Percentiles rank a stretch among this genome's conserved stretches.
Evolutionary conservation across 2,797 vertebrate species (phyloP).

Genomic region (Chiloscyllium punctatum): DNA sequence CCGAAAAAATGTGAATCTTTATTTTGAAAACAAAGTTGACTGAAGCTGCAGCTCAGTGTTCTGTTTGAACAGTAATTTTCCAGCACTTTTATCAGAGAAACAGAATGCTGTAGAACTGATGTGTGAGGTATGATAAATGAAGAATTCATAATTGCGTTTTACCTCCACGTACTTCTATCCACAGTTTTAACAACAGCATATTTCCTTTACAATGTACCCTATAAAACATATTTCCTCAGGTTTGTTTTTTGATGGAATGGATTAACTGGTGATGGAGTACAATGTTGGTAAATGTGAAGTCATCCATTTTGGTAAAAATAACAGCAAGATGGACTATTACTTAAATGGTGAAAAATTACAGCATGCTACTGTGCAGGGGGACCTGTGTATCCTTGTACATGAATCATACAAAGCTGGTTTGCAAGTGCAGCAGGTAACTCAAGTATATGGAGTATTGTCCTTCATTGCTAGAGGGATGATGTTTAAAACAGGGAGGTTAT

Average conservation of each 20-base stretch:
- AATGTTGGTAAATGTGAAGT: no score
- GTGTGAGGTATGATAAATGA: background rate
- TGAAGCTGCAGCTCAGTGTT: background rate
- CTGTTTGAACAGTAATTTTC: background rate
- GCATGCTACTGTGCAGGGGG: no score
- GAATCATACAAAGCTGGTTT: no score
- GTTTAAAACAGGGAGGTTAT: no score
- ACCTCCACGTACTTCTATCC: background rate
- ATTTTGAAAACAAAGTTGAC: background rate
- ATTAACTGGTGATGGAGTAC: background rate
- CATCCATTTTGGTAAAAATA: no score
- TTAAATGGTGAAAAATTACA: no score
- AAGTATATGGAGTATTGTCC: no score
- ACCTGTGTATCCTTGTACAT: no score
- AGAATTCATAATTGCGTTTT: background rate
- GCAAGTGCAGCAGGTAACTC: no score
- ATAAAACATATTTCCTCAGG: background rate
- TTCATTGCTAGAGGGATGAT: no score
- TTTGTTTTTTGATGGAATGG: background rate
- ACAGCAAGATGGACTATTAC: no score
- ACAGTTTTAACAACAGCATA: background rate
- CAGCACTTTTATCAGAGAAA: no score
- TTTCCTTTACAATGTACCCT: background rate
- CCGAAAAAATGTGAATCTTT: background rate
- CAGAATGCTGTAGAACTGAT: background rate